These are phyloP conservation scores for Bombus fervidus DNA, from an alignment of 1,140 invertebrate genomes.

Conservation along the genomic window DNA sequence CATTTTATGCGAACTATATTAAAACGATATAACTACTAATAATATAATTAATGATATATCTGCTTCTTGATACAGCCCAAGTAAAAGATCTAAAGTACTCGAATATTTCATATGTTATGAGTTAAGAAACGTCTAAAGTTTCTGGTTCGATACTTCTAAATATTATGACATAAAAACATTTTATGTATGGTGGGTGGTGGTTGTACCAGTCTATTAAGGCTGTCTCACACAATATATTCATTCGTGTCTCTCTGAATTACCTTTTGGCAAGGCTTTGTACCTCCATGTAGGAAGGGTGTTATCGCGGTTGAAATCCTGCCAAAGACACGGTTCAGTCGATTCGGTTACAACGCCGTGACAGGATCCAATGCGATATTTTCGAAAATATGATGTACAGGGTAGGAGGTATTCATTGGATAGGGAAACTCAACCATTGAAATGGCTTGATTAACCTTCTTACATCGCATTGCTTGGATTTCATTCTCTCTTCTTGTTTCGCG, in stretches of 20 bases:
- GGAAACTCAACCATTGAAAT: slow-evolving; percentile 54
- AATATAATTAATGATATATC: no score
- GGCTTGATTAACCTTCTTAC: slow-evolving; percentile 19
- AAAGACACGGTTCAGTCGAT: slow-evolving; percentile 62
- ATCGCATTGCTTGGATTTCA: background rate
- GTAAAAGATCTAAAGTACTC: no score
- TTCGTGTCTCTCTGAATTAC: slow-evolving; percentile 34
- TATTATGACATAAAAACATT: background rate
- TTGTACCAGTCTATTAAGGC: slow-evolving; percentile 8
- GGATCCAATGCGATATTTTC: slow-evolving; percentile 66
- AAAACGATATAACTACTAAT: no score
- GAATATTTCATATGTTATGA: background rate
- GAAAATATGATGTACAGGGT: slow-evolving; percentile 36
- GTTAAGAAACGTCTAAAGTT: background rate
- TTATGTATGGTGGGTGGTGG: background rate
- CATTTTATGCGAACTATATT: no score
- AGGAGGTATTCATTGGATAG: slow-evolving; percentile 60
- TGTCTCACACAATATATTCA: slow-evolving; percentile 24
- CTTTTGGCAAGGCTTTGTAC: slow-evolving; percentile 42
- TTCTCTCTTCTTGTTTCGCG: no score
- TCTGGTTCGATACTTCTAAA: no score
- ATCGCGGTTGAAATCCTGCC: slow-evolving; percentile 58
- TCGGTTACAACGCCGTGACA: slow-evolving; percentile 56
- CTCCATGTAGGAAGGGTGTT: slow-evolving; percentile 29
- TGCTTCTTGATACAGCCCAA: no score